Evolutionary conservation across 2,797 vertebrate species (phyloP), one percentile per base, ranked within the genome.

Genomic region (Falco novaeseelandiae): DNA sequence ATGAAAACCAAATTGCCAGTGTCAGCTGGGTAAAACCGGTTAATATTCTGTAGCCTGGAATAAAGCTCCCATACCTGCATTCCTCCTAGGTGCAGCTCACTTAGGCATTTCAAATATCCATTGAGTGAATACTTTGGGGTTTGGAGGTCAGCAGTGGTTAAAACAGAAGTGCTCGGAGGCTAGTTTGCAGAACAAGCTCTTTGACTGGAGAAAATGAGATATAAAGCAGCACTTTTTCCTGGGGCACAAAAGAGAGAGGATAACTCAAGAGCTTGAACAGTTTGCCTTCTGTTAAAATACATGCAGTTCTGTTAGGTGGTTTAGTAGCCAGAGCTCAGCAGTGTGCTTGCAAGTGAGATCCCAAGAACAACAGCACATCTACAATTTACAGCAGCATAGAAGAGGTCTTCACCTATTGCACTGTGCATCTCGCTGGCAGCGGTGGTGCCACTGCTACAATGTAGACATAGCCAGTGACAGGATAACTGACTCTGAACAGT

Each of bases 141-240:
- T 87, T 16, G 49, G 49, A 82, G 23, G 51, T 93, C 84, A 96
- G 69, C 46, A 54, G 49, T 74, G 34, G 42, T 89, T 94, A 69
- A 84, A 96, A 63, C 49, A 74, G 69, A 83, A 87, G 29, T 87
- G 66, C 69, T 90, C 5, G 12, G 48, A 88, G 46, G 57, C 51
- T 66, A 30, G 49, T 78, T 61, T 83, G 57, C 36, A 95, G 69
- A 92, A 62, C 32, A 55, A 20, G 10, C 2, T 59, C 48, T 72
- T 69, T 85, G 52, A 83, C 55, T 91, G 63, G 44, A 95, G 66
- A 69, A 73, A 95, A 73, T 58, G 11, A 95, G 83, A 63, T 57
- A n/a, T 52, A 93, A 96, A 89, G 14, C 40, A 80, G 57, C 70
- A 44, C n/a, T 54, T 70, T 95, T 62, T 92, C 67, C 69, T 89